phyloP scores from a whole-genome alignment of 2,888 invertebrate species.

The Cephonodes hylas region DNA sequence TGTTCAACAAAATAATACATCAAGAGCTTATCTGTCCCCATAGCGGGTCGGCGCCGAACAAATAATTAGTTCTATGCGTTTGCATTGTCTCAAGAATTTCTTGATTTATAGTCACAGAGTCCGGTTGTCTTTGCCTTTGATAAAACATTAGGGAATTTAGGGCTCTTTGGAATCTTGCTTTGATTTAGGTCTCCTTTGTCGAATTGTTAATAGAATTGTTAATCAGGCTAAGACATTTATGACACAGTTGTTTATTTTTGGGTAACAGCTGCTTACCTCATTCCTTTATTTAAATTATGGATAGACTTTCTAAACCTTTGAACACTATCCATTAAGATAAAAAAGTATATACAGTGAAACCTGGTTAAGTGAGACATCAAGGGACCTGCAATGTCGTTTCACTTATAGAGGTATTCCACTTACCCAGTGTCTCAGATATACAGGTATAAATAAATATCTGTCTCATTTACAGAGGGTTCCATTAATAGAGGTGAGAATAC shows the following conservation, averaged over 20 bases:
- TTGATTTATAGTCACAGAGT: slow-evolving; percentile 18
- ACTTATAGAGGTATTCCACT: too few species aligned
- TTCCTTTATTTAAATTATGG: too few species aligned
- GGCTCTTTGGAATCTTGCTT: slow-evolving; percentile 22
- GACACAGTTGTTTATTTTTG: not conserved
- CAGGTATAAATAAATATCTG: too few species aligned
- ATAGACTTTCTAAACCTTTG: too few species aligned
- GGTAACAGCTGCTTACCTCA: not conserved
- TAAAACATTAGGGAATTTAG: slow-evolving; percentile 20
- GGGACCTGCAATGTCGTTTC: too few species aligned
- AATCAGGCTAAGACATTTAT: not conserved
- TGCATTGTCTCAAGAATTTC: slow-evolving; percentile 29
- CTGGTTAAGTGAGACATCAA: too few species aligned
- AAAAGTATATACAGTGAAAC: too few species aligned
- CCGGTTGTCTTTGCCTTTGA: slow-evolving; percentile 17
- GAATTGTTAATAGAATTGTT: not conserved
- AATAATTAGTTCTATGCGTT: slow-evolving; percentile 40
- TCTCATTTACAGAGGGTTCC: too few species aligned
- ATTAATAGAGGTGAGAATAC: too few species aligned
- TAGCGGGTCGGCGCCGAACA: slow-evolving; percentile 39
- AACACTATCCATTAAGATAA: too few species aligned
- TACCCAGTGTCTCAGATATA: too few species aligned
- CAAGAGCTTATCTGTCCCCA: slow-evolving; percentile 49
- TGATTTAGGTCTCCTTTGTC: slow-evolving; percentile 1
- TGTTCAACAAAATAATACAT: slow-evolving; percentile 64